Evolutionary conservation across 2,113 vertebrate species (phyloP).

Genomic region (Cryptomyrus ogoouensis): DNA sequence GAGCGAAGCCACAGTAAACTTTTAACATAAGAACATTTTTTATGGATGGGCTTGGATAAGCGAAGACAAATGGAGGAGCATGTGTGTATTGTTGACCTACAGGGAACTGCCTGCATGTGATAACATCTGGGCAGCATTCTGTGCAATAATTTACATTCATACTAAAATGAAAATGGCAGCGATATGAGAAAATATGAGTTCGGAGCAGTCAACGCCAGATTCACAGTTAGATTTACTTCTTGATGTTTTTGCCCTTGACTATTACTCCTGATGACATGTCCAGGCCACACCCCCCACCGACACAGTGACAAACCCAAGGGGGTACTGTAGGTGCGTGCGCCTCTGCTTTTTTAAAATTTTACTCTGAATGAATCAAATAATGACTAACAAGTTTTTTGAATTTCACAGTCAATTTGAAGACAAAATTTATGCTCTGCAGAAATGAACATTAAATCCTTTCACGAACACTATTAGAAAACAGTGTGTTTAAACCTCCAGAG

Average conservation of each 20-base stretch:
- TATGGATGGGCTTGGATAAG: constrained; percentile 41
- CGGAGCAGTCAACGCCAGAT: constrained; percentile 44
- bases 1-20: background rate
- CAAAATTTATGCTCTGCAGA: constrained; percentile 26
- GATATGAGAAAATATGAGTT: constrained; percentile 42
- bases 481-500: background rate
- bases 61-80: constrained; percentile 41
- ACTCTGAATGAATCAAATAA: constrained; percentile 40
- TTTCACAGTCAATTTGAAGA: constrained; percentile 41
- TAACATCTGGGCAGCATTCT: constrained; percentile 48
- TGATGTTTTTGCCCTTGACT: constrained; percentile 36
- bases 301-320: constrained; percentile 36
- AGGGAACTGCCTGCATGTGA: constrained; percentile 42
- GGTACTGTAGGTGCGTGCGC: constrained; percentile 32
- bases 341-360: constrained; percentile 6
- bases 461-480: background rate
- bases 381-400: constrained; percentile 45
- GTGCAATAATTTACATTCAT: constrained; percentile 52
- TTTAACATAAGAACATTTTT: constrained; percentile 50
- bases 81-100: constrained; percentile 26
- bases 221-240: constrained; percentile 55
- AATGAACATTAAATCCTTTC: constrained; percentile 20
- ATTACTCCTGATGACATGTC: constrained; percentile 44
- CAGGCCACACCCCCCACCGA: constrained; percentile 36
- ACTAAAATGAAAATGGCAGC: constrained; percentile 52